Evolutionary conservation across 2,113 vertebrate species (phyloP).

Genomic region (Hippocampus barbouri): DNA sequence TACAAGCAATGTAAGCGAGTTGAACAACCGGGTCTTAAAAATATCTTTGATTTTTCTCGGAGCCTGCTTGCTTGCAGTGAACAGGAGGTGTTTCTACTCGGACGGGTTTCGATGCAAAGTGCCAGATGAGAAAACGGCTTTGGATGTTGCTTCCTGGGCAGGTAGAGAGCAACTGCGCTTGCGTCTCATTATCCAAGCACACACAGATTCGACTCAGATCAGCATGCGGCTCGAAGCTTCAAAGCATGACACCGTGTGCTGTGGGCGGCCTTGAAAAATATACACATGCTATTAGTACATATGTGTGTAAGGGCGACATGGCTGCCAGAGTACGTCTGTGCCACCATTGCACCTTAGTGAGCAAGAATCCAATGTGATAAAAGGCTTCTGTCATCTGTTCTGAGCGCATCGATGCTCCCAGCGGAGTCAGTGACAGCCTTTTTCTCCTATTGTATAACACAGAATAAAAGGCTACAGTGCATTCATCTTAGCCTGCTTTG

Average conservation of each 20-base stretch:
- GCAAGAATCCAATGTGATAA: slow-evolving; percentile 65
- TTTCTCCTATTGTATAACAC: slow-evolving; percentile 67
- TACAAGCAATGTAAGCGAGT: slow-evolving; percentile 43
- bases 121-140: slow-evolving; percentile 39
- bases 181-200: slow-evolving; percentile 30
- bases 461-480: slow-evolving; percentile 62
- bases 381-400: slow-evolving; percentile 70
- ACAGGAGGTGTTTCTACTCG: slow-evolving; percentile 49
- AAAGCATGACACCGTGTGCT: slow-evolving; percentile 21
- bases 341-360: slow-evolving; percentile 48
- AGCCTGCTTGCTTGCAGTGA: slow-evolving; percentile 30
- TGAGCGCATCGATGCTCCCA: slow-evolving; percentile 62
- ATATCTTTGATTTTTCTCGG: slow-evolving; percentile 39
- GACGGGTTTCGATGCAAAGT: slow-evolving; percentile 43
- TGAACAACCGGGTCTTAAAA: slow-evolving; percentile 27
- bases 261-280: slow-evolving; percentile 4
- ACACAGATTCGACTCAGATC: slow-evolving; percentile 28
- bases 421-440: slow-evolving; percentile 61
- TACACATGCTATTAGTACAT: not conserved
- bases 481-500: slow-evolving; percentile 69
- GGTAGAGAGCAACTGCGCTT: slow-evolving; percentile 20
- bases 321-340: slow-evolving; percentile 28
- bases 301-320: slow-evolving; percentile 2
- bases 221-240: slow-evolving; percentile 27
- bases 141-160: slow-evolving; percentile 36